These are phyloP conservation scores for Phaedon cochleariae DNA, from an alignment of 2,888 invertebrate genomes.

Conservation along the genomic window DNA sequence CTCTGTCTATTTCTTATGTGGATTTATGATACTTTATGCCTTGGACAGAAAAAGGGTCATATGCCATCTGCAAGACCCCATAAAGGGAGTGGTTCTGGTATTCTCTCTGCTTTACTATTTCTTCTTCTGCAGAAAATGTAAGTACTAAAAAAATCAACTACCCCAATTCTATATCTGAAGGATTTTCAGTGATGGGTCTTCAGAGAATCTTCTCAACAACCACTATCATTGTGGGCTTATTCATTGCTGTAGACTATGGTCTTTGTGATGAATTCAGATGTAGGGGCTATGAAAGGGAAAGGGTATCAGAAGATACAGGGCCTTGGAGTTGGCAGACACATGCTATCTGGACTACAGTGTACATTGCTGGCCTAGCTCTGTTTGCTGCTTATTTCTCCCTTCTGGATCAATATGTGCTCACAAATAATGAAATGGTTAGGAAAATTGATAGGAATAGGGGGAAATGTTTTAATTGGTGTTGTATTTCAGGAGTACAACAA, in stretches of 20 bases:
- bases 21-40: constrained; percentile 64
- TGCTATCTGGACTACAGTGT: constrained; percentile 67
- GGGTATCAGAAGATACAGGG: constrained; percentile 58
- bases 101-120: constrained; percentile 69
- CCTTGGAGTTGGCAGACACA: constrained; percentile 65
- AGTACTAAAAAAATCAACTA: constrained; percentile 53
- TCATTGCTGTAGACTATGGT: constrained; percentile 70
- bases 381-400: constrained; percentile 66
- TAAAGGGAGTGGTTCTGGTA: constrained; percentile 67
- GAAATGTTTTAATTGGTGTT: background rate
- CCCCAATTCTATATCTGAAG: too few species aligned
- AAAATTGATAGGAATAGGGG: background rate
- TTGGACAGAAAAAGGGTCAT: constrained; percentile 66
- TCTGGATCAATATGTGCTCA: constrained; percentile 59
- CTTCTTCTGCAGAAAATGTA: constrained; percentile 69
- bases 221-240: constrained; percentile 69
- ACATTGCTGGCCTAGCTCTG: constrained; percentile 64
- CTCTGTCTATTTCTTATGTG: constrained; percentile 61
- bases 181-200: constrained; percentile 67
- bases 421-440: constrained; percentile 48
- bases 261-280: constrained; percentile 70
- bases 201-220: constrained; percentile 69
- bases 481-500: constrained; percentile 47
- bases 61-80: constrained; percentile 70
- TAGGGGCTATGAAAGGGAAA: constrained; percentile 64